Percentiles rank a stretch among this genome's conserved stretches.
These are phyloP conservation scores for Cydia amplana DNA, from an alignment of 1,140 invertebrate genomes.

Conservation along the genomic window DNA sequence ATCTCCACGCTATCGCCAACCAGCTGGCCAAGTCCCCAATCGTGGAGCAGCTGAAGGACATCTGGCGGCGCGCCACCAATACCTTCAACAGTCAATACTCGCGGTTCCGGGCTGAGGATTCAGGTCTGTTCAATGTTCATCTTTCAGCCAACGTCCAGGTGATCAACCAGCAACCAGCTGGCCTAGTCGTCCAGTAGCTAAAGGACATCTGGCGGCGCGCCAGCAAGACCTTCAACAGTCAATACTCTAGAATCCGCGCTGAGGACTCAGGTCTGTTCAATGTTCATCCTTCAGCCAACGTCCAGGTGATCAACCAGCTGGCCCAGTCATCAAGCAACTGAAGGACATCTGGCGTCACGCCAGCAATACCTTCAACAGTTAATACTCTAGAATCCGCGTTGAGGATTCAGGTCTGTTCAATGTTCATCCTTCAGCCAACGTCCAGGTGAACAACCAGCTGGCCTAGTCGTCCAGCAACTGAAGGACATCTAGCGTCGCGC, in stretches of 20 bases:
- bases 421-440: no score
- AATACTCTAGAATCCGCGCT: not conserved
- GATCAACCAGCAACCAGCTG: conserved; percentile 49
- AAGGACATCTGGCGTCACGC: conserved; percentile 53
- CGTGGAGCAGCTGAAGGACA: conserved; percentile 46
- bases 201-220: conserved; percentile 55
- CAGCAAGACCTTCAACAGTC: conserved; percentile 43
- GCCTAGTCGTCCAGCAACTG: conserved; percentile 47
- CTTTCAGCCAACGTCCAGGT: conserved; percentile 37
- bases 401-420: conserved; percentile 24
- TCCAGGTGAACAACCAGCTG: conserved; percentile 53
- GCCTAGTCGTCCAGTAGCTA: conserved; percentile 49
- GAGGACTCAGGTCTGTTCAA: conserved; percentile 24
- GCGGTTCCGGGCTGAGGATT: not conserved
- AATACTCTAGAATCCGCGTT: conserved; percentile 1
- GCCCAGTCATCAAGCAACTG: conserved; percentile 46
- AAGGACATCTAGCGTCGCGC: conserved; percentile 55
- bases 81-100: conserved; percentile 42
- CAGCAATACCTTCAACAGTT: conserved; percentile 43
- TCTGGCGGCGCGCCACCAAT: conserved; percentile 51
- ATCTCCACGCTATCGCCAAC: conserved; percentile 51
- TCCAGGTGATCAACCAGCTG: conserved; percentile 53
- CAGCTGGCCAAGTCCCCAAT: conserved; percentile 53
- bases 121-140: conserved; percentile 15
- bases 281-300: no score